These are phyloP conservation scores for Pseudomugil tenellus DNA, from an alignment of 2,797 vertebrate species.

Conservation along the genomic window DNA sequence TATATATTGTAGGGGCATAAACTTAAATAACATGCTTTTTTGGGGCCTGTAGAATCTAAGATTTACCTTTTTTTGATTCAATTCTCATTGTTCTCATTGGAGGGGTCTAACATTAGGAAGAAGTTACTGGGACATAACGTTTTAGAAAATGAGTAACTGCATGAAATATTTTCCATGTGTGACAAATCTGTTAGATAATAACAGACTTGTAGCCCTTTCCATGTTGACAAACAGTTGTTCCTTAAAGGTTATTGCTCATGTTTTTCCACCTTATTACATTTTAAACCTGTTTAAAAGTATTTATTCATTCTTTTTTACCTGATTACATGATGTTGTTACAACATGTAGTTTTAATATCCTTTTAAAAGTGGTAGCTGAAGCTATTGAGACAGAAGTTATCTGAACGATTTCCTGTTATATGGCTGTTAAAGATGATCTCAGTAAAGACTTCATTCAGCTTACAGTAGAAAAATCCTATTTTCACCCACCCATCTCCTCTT, in stretches of 20 bases:
- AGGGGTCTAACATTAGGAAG: neutral
- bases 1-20: neutral
- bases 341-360: neutral
- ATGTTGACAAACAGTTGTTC: neutral
- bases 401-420: slow-evolving; percentile 17
- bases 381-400: slow-evolving; percentile 13
- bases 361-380: slow-evolving; percentile 1
- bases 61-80: no score
- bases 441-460: slow-evolving; percentile 31
- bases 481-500: slow-evolving; percentile 29
- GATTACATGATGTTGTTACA: neutral
- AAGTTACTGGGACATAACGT: neutral
- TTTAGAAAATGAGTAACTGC: neutral
- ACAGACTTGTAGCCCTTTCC: neutral
- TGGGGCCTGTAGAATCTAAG: no score
- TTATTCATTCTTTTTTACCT: neutral
- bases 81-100: neutral
- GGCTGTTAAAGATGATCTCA: slow-evolving; percentile 1
- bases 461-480: slow-evolving; percentile 23
- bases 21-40: neutral
- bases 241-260: neutral
- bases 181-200: neutral
- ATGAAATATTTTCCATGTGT: neutral
- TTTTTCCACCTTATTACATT: neutral
- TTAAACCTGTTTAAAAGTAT: neutral